Evolutionary conservation across 1,140 invertebrate genomes (phyloP).

Genomic region (Heliothis subflexa): DNA sequence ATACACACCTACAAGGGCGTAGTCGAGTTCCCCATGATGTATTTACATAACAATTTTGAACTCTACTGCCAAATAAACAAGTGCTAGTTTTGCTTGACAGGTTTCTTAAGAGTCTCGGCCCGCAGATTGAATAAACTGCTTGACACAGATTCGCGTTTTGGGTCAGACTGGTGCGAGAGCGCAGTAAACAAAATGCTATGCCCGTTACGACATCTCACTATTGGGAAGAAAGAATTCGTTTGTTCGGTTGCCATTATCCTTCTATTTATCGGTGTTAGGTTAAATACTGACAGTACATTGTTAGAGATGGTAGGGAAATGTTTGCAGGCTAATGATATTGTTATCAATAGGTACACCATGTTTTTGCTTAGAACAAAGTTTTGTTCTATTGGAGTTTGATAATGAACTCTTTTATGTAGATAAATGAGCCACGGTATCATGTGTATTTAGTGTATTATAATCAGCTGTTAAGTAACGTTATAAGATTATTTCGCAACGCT

Average conservation of each 20-base stretch:
- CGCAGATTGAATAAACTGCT: slow-evolving; percentile 85
- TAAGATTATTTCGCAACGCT: slow-evolving; percentile 17
- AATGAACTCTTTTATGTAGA: neutral
- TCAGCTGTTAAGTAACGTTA: slow-evolving; percentile 29
- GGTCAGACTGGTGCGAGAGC: slow-evolving; percentile 77
- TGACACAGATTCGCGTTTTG: slow-evolving; percentile 84
- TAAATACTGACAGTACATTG: neutral
- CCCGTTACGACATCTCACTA: slow-evolving; percentile 73
- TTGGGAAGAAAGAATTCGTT: slow-evolving; percentile 51
- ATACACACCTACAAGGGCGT: slow-evolving; percentile 69
- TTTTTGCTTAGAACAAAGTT: neutral
- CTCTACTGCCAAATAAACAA: slow-evolving; percentile 50
- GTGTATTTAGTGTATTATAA: neutral
- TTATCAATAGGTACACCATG: slow-evolving; percentile 8
- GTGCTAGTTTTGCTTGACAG: slow-evolving; percentile 54
- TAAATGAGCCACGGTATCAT: neutral
- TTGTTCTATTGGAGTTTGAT: neutral
- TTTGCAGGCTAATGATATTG: neutral
- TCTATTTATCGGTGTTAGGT: neutral
- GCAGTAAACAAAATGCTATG: slow-evolving; percentile 75
- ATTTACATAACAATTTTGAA: slow-evolving; percentile 45
- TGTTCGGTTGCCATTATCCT: neutral
- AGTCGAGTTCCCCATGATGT: slow-evolving; percentile 53
- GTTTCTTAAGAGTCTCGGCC: slow-evolving; percentile 61
- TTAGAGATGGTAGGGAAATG: neutral